Base-by-base conservation (phyloP, 2,888 invertebrate species). In the Acleris sparsana region DNA sequence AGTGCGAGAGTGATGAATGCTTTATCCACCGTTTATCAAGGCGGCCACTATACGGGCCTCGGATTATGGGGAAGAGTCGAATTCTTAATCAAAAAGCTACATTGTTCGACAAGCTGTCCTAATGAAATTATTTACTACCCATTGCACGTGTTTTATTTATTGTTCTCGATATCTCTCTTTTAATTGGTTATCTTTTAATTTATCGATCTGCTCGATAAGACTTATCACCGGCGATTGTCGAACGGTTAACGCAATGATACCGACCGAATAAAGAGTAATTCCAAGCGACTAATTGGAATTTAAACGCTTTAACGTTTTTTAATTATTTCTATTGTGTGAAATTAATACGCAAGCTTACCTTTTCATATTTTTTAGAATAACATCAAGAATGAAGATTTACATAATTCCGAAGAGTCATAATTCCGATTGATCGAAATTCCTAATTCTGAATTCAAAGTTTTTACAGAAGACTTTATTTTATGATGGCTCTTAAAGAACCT, bases 151-250 rank as follows among this genome's bases (percentile, higher is more conserved):
- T 69, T 73, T 79, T 77, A 80, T 84, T 84, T 83, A 83, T 81
- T 76, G 71, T 72, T 71, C 64, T 60, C 74, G 69, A 79, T 84
- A 75, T 73, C 76, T 80, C 79, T 76, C 73, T 53, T 70, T 77
- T 83, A 84, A 84, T 84, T 81, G 79, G 76, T 79, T 78, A 80
- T 80, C 76, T 74, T 75, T 77, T 77, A 76, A 78, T 78, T 74
- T 77, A 80, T 77, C 72, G 74, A 74, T 75, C 62, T 58, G 66
- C 22, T 60, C 71, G 76, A 76, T 74, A 76, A 72, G 69, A 73
- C 69, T 70, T 69, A 58, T 69, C 69, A 69, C n/a, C 20, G 60
- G 52, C 58, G 57, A 48, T 53, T 52, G 56, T 46, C 49, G 61
- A 51, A 46, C 56, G 33, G 51, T 46, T 17, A 57, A 18, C 61